These are phyloP conservation scores for Dicyema japonicum DNA, from an alignment of 1,140 invertebrate genomes.

Conservation along the genomic window DNA sequence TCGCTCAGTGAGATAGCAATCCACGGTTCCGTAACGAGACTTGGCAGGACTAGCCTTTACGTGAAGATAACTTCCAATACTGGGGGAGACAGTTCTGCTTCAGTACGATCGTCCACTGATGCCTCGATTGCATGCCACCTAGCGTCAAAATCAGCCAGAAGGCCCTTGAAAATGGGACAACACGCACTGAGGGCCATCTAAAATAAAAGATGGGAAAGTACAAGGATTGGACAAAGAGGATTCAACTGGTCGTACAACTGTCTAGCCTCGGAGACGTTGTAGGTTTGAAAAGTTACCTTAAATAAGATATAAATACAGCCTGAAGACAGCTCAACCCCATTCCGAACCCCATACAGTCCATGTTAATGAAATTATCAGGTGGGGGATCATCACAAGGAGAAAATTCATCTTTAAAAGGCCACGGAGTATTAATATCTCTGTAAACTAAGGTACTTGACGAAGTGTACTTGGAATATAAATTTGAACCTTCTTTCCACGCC, in stretches of 20 bases:
- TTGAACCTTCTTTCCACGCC: conserved; percentile 63
- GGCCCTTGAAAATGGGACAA: conserved; percentile 63
- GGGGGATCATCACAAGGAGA: conserved; percentile 23
- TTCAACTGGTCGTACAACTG: conserved; percentile 82
- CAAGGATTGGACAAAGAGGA: conserved; percentile 79
- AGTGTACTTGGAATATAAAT: conserved; percentile 58
- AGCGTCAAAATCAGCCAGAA: conserved; percentile 67
- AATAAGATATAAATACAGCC: conserved; percentile 54
- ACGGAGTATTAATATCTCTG: conserved; percentile 42
- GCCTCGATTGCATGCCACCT: conserved; percentile 74
- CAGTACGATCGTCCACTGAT: conserved; percentile 71
- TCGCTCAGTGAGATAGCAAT: conserved; percentile 60
- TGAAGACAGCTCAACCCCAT: conserved; percentile 95
- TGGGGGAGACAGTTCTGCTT: conserved; percentile 36
- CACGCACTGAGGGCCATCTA: conserved; percentile 73
- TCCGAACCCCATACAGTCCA: conserved; percentile 96
- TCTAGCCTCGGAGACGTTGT: conserved; percentile 70
- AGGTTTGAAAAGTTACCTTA: conserved; percentile 39
- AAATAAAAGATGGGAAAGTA: conserved; percentile 17
- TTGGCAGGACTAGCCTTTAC: too few relatives aligned
- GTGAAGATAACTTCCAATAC: conserved; percentile 1
- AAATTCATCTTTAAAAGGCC: conserved; percentile 40
- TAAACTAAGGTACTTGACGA: conserved; percentile 32
- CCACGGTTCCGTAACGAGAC: conserved; percentile 82
- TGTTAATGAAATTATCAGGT: conserved; percentile 46